phyloP scores from a whole-genome alignment of 2,888 invertebrate genomes.

The Lobophora halterata region DNA sequence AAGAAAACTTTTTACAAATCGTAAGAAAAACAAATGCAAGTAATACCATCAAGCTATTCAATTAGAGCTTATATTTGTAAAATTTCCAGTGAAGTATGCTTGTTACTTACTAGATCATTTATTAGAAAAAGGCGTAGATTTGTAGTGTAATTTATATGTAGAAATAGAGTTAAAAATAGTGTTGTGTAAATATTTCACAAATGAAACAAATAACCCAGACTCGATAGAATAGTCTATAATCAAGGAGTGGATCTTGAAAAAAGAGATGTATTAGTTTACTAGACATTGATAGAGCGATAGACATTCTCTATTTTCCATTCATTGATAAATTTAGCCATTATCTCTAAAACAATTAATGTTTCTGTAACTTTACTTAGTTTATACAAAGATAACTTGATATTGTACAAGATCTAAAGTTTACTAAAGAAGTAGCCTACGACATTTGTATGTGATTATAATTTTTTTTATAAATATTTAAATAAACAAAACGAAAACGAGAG shows the following conservation, averaged over 20 bases:
- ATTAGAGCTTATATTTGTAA: constrained; percentile 50
- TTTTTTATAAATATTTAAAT: no score
- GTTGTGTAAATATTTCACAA: constrained; percentile 16
- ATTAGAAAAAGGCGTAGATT: constrained; percentile 6
- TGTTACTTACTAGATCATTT: constrained; percentile 38
- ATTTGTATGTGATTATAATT: no score
- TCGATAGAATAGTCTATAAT: constrained; percentile 9
- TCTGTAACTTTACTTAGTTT: no score
- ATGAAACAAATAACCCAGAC: constrained; percentile 5
- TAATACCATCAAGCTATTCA: constrained; percentile 34
- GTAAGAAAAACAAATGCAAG: constrained; percentile 11
- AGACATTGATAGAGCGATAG: constrained; percentile 31
- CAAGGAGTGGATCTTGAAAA: constrained; percentile 14
- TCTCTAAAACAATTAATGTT: no score
- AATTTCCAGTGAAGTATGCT: constrained; percentile 48
- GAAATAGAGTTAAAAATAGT: no score
- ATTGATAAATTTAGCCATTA: no score
- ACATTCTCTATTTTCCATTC: no score
- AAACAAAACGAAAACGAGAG: no score
- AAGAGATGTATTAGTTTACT: constrained; percentile 26
- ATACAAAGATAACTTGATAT: no score
- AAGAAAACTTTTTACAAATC: constrained; percentile 7
- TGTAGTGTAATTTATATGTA: no score
- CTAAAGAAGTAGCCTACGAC: no score
- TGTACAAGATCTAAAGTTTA: no score